phyloP scores from a whole-genome alignment of 2,888 invertebrate species.

The Dasypolia templi region DNA sequence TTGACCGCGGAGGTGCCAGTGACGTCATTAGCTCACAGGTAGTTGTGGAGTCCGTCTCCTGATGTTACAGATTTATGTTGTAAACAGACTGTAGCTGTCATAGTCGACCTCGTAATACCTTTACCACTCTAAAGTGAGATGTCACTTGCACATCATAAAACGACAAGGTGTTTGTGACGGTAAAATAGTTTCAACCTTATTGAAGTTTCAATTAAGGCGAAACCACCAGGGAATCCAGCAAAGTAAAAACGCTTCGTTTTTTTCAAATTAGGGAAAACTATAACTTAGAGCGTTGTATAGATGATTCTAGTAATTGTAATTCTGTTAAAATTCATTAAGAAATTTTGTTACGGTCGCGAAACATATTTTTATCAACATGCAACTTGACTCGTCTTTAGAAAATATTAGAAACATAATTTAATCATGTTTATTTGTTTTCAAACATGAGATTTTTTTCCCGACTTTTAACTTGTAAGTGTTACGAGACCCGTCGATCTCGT shows the following conservation, averaged over 20 bases:
- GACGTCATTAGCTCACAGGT: conserved; percentile 39
- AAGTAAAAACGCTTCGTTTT: neutral
- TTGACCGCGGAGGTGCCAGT: conserved; percentile 14
- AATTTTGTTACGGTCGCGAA: no score
- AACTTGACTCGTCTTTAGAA: no score
- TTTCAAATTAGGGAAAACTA: neutral
- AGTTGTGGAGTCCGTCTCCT: conserved; percentile 10
- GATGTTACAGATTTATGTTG: neutral
- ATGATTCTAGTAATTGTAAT: no score
- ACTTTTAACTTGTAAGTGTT: no score
- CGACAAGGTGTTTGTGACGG: neutral
- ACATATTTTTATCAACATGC: no score
- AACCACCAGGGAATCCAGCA: neutral
- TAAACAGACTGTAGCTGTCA: neutral
- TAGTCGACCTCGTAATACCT: neutral
- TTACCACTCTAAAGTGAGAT: neutral
- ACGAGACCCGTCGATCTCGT: no score
- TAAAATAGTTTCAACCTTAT: neutral
- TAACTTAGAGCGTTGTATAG: no score
- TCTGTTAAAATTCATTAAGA: no score
- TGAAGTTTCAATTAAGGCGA: neutral
- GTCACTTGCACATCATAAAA: neutral
- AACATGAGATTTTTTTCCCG: no score
- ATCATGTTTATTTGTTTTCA: no score
- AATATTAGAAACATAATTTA: no score